Base-by-base conservation (phyloP, 2,797 vertebrate species). In the Rhynchotus rufescens region DNA sequence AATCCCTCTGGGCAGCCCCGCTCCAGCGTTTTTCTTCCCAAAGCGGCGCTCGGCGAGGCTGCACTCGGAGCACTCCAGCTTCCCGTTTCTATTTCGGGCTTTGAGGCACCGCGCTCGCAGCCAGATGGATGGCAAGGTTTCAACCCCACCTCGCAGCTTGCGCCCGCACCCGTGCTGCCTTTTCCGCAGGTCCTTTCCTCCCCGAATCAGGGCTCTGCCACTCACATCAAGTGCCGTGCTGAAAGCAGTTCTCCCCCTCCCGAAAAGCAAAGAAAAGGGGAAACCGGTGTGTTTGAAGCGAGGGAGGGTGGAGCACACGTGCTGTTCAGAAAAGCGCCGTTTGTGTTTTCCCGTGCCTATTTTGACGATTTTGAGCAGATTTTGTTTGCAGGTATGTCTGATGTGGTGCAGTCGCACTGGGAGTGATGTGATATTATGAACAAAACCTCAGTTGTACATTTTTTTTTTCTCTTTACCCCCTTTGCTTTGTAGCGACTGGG, bases 71-170 rank as follows among this genome's bases (percentile, higher is more conserved):
- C 91, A 56, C 80, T 94, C 80, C 89, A 93, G 95, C 92, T 97
- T 96, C 96, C 94, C 94, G 73, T 78, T 96, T 96, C 90, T 95
- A 82, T 94, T 95, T 96, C 94, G 88, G 95, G 94, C 93, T 96
- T 96, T 94, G 60, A 95, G 88, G 93, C 95, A 14, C 49, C 78
- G 73, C 79, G 87, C 95, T 96, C 94, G 87, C 88, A 92, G 95
- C 64, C 96, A 96, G 96, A 96, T 97, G 96, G 97, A 93, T 97
- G 95, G 95, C 73, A 80, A 91, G 69, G 80, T 96, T 94, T 95
- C 74, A 85, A 75, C 90, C 93, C 96, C 86, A 91, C 84, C 86
- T 86, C 89, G 94, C 87, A 75, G 56, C 66, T 77, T 93, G 45
- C 21, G 19, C 47, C 47, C 22, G 22, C 47, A 12, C 49, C 12